Evolutionary conservation across 1,140 invertebrate species (phyloP).

Genomic region (Hycleus cichorii): DNA sequence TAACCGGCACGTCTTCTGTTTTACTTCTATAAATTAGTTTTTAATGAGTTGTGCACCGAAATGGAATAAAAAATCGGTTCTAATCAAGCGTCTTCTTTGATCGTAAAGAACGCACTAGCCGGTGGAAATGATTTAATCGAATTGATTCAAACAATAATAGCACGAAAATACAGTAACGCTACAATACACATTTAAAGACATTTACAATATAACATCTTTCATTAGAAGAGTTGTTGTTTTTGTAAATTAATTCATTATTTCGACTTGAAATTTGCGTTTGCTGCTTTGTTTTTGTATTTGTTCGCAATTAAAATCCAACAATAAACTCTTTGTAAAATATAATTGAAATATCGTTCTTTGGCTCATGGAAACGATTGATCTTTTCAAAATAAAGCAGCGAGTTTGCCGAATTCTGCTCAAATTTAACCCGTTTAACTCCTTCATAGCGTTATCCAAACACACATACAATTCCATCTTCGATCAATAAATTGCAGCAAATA

Average conservation of each 20-base stretch:
- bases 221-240: no score
- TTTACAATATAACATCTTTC: no score
- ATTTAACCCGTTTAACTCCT: not conserved
- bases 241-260: no score
- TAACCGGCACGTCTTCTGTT: slow-evolving; percentile 11
- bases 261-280: not conserved
- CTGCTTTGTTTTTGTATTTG: slow-evolving; percentile 7
- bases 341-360: slow-evolving; percentile 12
- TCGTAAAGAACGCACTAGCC: no score
- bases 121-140: no score
- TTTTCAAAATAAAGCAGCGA: slow-evolving; percentile 9
- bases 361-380: slow-evolving; percentile 12
- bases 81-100: no score
- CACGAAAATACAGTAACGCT: no score
- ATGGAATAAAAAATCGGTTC: not conserved
- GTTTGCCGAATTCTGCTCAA: slow-evolving; percentile 9
- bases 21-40: slow-evolving; percentile 14
- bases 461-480: no score
- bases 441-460: no score
- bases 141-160: no score
- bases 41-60: slow-evolving; percentile 13
- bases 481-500: no score
- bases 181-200: no score
- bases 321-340: slow-evolving; percentile 11
- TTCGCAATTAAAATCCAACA: slow-evolving; percentile 12